These are phyloP conservation scores for Oophaga pumilio DNA, from an alignment of 2,113 vertebrate species.

Conservation along the genomic window DNA sequence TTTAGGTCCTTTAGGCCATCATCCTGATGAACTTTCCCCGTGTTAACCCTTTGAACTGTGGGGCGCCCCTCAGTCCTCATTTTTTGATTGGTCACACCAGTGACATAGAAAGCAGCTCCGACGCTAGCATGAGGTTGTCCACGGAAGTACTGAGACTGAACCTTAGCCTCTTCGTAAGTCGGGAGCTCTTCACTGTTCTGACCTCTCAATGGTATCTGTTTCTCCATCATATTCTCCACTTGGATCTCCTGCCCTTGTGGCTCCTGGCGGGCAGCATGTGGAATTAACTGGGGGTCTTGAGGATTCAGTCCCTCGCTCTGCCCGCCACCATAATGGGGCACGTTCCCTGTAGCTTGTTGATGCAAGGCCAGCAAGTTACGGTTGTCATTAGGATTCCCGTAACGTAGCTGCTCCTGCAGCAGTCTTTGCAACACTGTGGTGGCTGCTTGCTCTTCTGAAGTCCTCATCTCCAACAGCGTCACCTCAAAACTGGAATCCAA, in stretches of 20 bases:
- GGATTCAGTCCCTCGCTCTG: constrained; percentile 77
- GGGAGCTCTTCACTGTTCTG: constrained; percentile 91
- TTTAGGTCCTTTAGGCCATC: constrained; percentile 97
- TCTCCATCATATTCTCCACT: constrained; percentile 90
- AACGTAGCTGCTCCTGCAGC: constrained; percentile 97
- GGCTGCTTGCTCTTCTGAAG: constrained; percentile 88
- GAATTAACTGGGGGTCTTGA: constrained; percentile 85
- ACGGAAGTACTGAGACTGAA: constrained; percentile 95
- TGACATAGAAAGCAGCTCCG: constrained; percentile 91
- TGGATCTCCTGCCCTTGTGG: constrained; percentile 98
- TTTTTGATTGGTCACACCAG: constrained; percentile 86
- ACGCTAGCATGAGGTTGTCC: constrained; percentile 85
- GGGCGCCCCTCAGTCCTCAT: constrained; percentile 93
- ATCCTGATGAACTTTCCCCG: constrained; percentile 91
- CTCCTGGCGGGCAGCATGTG: constrained; percentile 94
- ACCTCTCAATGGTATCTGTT: constrained; percentile 82
- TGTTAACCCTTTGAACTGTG: constrained; percentile 85
- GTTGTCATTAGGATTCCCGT: constrained; percentile 84
- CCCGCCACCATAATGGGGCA: constrained; percentile 72
- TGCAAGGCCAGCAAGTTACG: constrained; percentile 90
- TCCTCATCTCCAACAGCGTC: constrained; percentile 89
- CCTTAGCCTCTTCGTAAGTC: constrained; percentile 96
- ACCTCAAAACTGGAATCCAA: constrained; percentile 83
- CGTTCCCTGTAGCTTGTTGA: constrained; percentile 80
- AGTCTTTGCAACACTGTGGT: constrained; percentile 93